A percentile compares a stretch with the other conserved stretches of the same genome.
Conservation (phyloP, 2,797 vertebrate species). For the Setipinna tenuifilis region DNA sequence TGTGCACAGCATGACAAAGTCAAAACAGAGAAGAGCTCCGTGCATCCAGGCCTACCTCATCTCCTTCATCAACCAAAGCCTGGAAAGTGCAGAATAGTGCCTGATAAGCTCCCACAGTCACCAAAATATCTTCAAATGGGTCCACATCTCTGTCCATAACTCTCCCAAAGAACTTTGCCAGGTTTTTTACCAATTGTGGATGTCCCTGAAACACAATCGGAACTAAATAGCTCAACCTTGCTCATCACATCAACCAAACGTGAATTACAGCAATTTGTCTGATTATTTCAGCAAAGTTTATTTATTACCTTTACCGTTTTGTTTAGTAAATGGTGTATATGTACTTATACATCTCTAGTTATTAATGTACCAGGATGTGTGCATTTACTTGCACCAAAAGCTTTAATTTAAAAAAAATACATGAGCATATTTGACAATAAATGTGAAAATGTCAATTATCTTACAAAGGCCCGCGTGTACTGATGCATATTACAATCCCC, state of each 20-base stretch:
- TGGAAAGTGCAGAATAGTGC: slow-evolving; percentile 91
- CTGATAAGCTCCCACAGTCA: slow-evolving; percentile 92
- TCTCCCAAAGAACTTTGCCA: slow-evolving; percentile 86
- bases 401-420: no score
- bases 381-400: no score
- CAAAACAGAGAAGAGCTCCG: no score
- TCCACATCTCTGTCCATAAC: slow-evolving; percentile 82
- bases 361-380: no score
- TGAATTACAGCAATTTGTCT: not conserved
- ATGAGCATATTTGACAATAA: not conserved
- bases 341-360: no score
- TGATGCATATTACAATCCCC: slow-evolving; percentile 84
- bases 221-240: not conserved
- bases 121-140: slow-evolving; percentile 84
- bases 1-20: no score
- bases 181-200: slow-evolving; percentile 81
- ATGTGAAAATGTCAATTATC: slow-evolving; percentile 53
- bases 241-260: not conserved
- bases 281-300: no score
- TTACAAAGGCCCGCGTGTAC: slow-evolving; percentile 90
- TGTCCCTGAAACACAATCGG: slow-evolving; percentile 80
- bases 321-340: no score
- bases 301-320: not conserved
- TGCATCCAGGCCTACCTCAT: slow-evolving; percentile 79
- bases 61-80: slow-evolving; percentile 87